phyloP scores from a whole-genome alignment of 2,888 invertebrate genomes.

The Drosophila mimetica region DNA sequence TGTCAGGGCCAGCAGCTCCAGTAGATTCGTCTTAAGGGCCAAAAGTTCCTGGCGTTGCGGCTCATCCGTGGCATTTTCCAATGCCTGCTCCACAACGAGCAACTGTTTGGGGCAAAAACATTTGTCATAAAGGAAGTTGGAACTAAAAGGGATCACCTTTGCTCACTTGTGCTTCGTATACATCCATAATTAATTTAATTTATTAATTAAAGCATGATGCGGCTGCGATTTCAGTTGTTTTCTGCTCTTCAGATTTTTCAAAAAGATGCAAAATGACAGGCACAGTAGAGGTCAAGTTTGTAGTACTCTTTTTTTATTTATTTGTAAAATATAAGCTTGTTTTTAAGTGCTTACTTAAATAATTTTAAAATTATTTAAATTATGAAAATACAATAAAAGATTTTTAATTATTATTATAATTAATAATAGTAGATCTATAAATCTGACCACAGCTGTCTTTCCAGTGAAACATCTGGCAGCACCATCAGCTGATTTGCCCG shows the following conservation, averaged over 20 bases:
- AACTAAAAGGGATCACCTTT: constrained; percentile 2
- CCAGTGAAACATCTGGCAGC: neutral
- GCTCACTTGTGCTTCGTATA: constrained; percentile 75
- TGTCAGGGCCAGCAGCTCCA: constrained; percentile 89
- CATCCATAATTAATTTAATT: constrained; percentile 55
- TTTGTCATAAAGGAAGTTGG: constrained; percentile 6
- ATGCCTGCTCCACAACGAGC: constrained; percentile 87
- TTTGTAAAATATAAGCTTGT: neutral
- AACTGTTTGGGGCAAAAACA: constrained; percentile 84
- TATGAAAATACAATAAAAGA: neutral
- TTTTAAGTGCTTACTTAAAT: too few relatives aligned
- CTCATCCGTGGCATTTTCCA: constrained; percentile 85
- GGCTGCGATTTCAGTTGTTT: constrained; percentile 19
- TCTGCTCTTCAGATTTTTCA: constrained; percentile 3
- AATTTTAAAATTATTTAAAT: too few relatives aligned
- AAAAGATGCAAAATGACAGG: neutral
- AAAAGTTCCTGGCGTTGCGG: constrained; percentile 86
- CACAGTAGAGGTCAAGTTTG: neutral
- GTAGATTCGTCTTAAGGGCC: constrained; percentile 87
- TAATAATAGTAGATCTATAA: neutral
- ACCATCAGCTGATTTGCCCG: constrained; percentile 21
- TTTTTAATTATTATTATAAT: neutral
- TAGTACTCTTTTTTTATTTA: neutral
- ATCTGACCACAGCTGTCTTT: neutral
- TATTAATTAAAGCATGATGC: neutral